Conservation (phyloP, 2,113 vertebrate genomes). For the Trematomus loennbergii region DNA sequence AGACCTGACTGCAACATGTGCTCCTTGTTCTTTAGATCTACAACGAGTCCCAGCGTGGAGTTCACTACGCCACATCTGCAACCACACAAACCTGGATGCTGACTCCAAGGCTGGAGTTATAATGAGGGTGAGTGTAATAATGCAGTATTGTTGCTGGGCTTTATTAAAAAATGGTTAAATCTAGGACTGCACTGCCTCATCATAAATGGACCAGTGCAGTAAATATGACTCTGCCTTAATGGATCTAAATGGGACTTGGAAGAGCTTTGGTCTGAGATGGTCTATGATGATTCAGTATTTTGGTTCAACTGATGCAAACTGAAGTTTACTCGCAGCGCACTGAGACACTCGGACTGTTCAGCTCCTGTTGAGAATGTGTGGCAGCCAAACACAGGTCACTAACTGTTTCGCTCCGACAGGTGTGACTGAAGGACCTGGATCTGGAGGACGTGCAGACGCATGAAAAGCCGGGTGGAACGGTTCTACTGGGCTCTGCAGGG, state of each 20-base stretch:
- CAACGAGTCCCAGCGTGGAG: no score
- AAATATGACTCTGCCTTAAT: not conserved
- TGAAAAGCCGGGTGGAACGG: not conserved
- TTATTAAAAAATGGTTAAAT: not conserved
- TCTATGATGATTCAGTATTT: constrained; percentile 12
- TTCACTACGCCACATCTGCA: not conserved
- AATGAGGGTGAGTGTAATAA: not conserved
- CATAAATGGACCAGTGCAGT: not conserved
- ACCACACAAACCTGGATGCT: not conserved
- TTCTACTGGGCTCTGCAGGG: no score
- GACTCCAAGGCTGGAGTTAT: not conserved
- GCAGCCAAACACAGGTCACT: not conserved
- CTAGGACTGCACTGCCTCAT: not conserved
- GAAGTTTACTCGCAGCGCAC: constrained; percentile 79
- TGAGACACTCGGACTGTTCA: constrained; percentile 58
- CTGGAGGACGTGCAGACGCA: not conserved
- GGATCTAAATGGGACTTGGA: not conserved
- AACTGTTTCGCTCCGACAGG: not conserved
- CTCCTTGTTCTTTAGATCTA: not conserved
- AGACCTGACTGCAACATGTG: not conserved
- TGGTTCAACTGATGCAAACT: constrained; percentile 71
- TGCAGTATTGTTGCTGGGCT: no score
- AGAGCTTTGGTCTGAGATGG: no score
- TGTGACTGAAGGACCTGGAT: not conserved
- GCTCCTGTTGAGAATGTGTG: not conserved